Evolutionary conservation across 1,140 invertebrate species (phyloP).

Genomic region (Drosophila hydei): DNA sequence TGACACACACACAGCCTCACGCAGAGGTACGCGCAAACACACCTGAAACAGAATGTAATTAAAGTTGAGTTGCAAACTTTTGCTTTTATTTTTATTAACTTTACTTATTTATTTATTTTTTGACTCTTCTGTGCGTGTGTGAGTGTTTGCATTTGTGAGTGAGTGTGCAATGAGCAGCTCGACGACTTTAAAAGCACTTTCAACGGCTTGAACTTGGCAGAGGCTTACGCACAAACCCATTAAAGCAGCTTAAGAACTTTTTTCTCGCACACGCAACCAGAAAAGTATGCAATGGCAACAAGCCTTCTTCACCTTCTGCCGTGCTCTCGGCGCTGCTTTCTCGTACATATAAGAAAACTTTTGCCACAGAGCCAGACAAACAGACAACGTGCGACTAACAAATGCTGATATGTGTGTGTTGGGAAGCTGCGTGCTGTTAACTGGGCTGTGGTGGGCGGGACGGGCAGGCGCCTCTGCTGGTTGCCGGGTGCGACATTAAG

Average conservation of each 20-base stretch:
- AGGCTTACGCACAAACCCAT: conserved; percentile 75
- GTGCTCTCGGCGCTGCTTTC: background rate
- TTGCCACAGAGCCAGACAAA: conserved; percentile 77
- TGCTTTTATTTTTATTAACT: conserved; percentile 77
- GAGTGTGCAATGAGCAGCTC: conserved; percentile 34
- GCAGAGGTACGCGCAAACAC: conserved; percentile 20
- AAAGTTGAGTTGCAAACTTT: conserved; percentile 79
- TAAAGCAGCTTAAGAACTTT: conserved; percentile 78
- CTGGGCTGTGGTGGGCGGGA: background rate
- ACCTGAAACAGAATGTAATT: conserved; percentile 73
- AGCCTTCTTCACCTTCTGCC: conserved; percentile 1
- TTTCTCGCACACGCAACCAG: conserved; percentile 66
- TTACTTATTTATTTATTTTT: conserved; percentile 79
- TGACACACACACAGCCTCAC: conserved; percentile 46
- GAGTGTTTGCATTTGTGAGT: conserved; percentile 13
- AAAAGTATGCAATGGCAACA: conserved; percentile 71
- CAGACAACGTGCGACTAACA: conserved; percentile 76
- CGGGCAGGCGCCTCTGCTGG: too few species aligned
- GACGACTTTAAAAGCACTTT: conserved; percentile 78
- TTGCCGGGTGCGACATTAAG: conserved; percentile 73
- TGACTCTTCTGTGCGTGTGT: conserved; percentile 23
- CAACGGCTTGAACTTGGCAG: conserved; percentile 78
- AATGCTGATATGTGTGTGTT: conserved; percentile 41
- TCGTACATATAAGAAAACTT: conserved; percentile 72
- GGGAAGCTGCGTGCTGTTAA: conserved; percentile 7